Percentiles rank a stretch among this genome's conserved stretches.
These are phyloP conservation scores for Dolichotis patagonum DNA, from an alignment of 2,113 vertebrate species.

Conservation along the genomic window DNA sequence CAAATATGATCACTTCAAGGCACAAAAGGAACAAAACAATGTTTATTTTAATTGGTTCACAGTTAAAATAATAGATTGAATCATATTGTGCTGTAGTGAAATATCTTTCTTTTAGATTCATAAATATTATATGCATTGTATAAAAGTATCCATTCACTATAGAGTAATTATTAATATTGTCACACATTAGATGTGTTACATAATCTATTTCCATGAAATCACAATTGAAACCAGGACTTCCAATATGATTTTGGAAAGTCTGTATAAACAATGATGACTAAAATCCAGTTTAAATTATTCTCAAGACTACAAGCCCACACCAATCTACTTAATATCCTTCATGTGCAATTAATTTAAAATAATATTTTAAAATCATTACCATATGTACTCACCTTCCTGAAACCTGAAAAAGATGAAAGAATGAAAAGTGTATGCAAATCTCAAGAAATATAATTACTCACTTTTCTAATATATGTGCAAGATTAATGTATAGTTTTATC, in stretches of 20 bases:
- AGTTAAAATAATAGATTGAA: background rate
- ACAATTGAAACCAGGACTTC: background rate
- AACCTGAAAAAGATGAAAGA: background rate
- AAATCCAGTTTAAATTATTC: background rate
- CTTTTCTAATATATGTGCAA: slow-evolving; percentile 16
- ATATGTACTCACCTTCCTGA: background rate
- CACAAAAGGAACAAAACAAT: background rate
- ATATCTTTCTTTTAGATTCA: background rate
- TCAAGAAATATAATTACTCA: background rate
- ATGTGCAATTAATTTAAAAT: slow-evolving; percentile 34
- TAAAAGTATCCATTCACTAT: background rate
- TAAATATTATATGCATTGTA: background rate
- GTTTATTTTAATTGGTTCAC: background rate
- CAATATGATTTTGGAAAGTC: slow-evolving; percentile 25
- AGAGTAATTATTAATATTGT: background rate
- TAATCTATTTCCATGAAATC: background rate
- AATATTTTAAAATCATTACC: background rate
- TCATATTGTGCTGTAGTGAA: background rate
- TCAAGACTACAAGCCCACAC: background rate
- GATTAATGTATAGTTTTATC: background rate
- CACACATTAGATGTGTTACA: background rate
- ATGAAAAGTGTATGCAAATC: background rate
- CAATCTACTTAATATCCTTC: background rate
- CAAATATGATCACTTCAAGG: background rate
- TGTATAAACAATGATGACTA: background rate